Evolutionary conservation across 2,113 vertebrate genomes (phyloP).

Genomic region (Piaya cayana): DNA sequence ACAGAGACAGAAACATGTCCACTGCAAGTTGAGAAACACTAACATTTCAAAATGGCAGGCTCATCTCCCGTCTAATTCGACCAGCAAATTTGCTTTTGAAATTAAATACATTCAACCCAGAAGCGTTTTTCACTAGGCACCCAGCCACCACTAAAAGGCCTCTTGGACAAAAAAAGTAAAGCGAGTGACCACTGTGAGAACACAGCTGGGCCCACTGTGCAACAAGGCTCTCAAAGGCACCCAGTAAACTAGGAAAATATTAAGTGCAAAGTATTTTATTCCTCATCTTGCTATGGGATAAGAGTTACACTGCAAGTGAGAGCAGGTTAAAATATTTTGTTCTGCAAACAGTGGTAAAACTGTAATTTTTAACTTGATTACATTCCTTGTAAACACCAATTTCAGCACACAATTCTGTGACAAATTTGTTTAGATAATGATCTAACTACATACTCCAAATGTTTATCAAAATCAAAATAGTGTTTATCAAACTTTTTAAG

Average conservation of each 20-base stretch:
- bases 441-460: neutral
- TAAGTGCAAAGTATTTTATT: neutral
- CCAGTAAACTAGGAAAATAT: neutral
- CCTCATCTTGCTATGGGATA: neutral
- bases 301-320: neutral
- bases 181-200: neutral
- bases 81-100: neutral
- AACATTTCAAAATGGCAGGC: neutral
- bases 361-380: neutral
- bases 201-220: accelerated
- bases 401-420: neutral
- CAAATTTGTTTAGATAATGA: neutral
- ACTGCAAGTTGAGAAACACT: accelerated
- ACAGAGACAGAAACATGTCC: accelerated
- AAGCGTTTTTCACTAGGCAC: neutral
- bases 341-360: neutral
- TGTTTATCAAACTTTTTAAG: neutral
- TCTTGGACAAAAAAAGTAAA: neutral
- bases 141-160: neutral
- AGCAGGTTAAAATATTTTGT: neutral
- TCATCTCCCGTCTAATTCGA: accelerated
- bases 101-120: neutral
- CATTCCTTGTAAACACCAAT: neutral
- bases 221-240: neutral
- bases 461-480: neutral